Evolutionary conservation across 2,797 vertebrate species (phyloP), one percentile per base, ranked within the genome.

Genomic region (Halcyon leucocephala): DNA sequence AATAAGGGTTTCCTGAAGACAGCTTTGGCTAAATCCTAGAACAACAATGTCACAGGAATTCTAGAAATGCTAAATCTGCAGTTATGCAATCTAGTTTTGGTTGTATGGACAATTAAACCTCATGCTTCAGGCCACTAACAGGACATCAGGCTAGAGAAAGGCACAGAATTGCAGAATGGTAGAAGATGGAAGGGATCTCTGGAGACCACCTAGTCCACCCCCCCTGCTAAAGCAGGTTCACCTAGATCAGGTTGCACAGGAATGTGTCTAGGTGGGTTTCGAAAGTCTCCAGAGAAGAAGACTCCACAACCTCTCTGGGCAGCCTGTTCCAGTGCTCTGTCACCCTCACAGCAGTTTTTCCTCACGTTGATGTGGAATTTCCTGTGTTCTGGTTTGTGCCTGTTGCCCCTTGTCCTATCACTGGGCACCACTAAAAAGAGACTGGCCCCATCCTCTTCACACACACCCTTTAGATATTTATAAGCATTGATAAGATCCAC

Each of bases 31-130:
- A 91, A 92, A 94, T 93, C 48, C 81, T 95, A 70, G 52, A 90
- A 95, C 57, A 96, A 95, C 74, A 86, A 67, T 49, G 71, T 94
- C 77, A 72, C 16, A 85, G 70, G 74, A 89, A 89, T 94, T 93
- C 87, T 80, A 82, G 80, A 93, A 90, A 89, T 48, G 72, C 37
- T 96, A 60, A 82, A 84, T 95, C 76, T 91, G 65, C 39, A n/a
- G 54, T 83, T 96, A 93, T 73, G 65, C 83, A 94, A 95, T 89
- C 51, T 87, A 46, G 76, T 85, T 87, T 87, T 65, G 86, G 28
- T 74, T 78, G 42, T n/a, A 52, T 2, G 11, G 51, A 42, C 37
- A 81, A 74, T 57, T 61, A 81, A 77, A 85, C 11, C 42, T 72
- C 33, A 54, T 0, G 0, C 37, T 69, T 87, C 19, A 35, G 19